A percentile compares a stretch with the other conserved stretches of the same genome.
Evolutionary conservation across 2,888 invertebrate genomes (phyloP).

Genomic region (Cephus spinipes): DNA sequence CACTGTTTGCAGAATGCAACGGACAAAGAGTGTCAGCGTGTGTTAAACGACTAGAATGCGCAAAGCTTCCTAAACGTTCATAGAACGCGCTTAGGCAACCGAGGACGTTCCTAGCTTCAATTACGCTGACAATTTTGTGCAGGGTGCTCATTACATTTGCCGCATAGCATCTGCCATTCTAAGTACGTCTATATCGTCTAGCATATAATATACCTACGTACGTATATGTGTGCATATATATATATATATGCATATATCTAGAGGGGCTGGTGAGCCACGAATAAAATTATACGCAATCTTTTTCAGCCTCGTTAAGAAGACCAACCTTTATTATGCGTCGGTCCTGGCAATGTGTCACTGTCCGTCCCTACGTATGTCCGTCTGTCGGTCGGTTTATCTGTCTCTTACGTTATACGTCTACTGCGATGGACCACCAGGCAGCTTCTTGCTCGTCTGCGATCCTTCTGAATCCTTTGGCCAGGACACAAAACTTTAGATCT

Average conservation of each 20-base stretch:
- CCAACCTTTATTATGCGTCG: background rate
- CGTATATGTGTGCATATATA: no score
- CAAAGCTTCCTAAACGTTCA: slow-evolving; percentile 44
- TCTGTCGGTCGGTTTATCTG: background rate
- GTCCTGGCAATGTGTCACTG: slow-evolving; percentile 6
- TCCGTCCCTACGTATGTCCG: background rate
- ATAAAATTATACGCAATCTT: background rate
- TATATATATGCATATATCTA: no score
- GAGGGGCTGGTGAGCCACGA: background rate
- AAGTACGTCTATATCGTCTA: background rate
- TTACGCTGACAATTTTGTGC: slow-evolving; percentile 49
- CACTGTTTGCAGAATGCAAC: background rate
- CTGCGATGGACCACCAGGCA: slow-evolving; percentile 4
- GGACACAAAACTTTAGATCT: background rate
- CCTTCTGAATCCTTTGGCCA: background rate
- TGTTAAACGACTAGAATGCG: slow-evolving; percentile 44
- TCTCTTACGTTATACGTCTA: background rate
- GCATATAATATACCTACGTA: background rate
- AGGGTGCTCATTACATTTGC: background rate
- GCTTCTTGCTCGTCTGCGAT: slow-evolving; percentile 8
- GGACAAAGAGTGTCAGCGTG: background rate
- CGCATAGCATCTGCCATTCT: background rate
- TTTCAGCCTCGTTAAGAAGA: slow-evolving; percentile 3
- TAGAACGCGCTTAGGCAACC: slow-evolving; percentile 56
- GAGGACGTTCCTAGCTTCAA: slow-evolving; percentile 52